Base-by-base conservation (phyloP, 2,888 invertebrate species). In the Cactoblastis cactorum region DNA sequence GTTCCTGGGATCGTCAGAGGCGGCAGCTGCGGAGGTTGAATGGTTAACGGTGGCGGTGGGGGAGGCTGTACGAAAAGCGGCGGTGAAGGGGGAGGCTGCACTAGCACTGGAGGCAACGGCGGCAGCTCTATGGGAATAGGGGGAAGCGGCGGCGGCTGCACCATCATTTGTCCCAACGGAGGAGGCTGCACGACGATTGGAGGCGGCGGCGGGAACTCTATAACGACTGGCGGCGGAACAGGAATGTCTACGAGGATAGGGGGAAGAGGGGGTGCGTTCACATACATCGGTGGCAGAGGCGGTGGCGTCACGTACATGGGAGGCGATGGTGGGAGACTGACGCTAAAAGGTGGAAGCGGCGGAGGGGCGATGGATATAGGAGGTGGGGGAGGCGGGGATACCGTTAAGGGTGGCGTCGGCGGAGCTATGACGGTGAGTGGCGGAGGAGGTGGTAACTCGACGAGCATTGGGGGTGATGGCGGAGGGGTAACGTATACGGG, bases 101-200 rank as follows among this genome's bases (percentile, higher is more conserved):
- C 72, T 70, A 78, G 78, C 62, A 88, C 74, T 0, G 88, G 83
- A 1, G 81, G 77, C 6, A 69, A 61, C 1, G 79, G 69, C 0
- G 87, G 87, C 2, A 85, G 74, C 53, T 87, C 84, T 9, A 88
- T 80, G 0, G 81, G 74, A 64, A 88, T 69, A 1, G 85, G 80
- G 0, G 86, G 80, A 32, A 81, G 52, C n/a, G 80, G 70, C 2
- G 87, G 87, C 9, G 83, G 82, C 55, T 85, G 85, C 15, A 87
- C 71, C 74, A 77, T 67, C 50, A 87, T 64, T 51, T 77, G 80
- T 0, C 80, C 80, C 18, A 84, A 49, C 33, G 85, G 72, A 0
- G 86, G 86, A 1, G 84, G 85, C 54, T 87, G 87, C 5, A 87
- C 67, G 3, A 84, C 63, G 18, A 87, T 80, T 39, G 84, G 84